A percentile compares a stretch with the other conserved stretches of the same genome.
These are phyloP conservation scores for Listronotus oregonensis DNA, from an alignment of 1,140 invertebrate species.

Conservation along the genomic window DNA sequence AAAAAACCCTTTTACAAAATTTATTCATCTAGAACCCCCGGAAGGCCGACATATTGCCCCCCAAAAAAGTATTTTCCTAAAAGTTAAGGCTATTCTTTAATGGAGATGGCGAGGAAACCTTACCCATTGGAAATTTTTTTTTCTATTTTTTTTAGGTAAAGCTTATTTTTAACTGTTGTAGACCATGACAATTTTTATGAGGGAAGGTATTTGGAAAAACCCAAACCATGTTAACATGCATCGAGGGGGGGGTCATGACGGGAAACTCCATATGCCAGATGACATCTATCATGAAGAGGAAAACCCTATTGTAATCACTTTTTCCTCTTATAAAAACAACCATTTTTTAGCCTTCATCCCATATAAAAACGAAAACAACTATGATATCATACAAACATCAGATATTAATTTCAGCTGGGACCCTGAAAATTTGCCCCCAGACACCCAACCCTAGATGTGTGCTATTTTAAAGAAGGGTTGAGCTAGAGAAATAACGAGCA, in stretches of 20 bases:
- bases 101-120: conserved; percentile 81
- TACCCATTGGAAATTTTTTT: conserved; percentile 73
- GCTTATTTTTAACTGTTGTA: conserved; percentile 20
- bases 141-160: conserved; percentile 12
- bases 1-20: too few species aligned
- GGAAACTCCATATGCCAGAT: conserved; percentile 79
- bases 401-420: conserved; percentile 86
- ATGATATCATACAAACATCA: conserved; percentile 93
- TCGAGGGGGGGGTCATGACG: conserved; percentile 85
- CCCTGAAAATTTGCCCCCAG: conserved; percentile 56
- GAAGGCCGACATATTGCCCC: too few species aligned
- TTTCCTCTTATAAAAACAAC: too few species aligned
- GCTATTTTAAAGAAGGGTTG: conserved; percentile 84
- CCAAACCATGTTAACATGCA: conserved; percentile 84
- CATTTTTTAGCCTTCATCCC: conserved; percentile 85
- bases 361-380: conserved; percentile 77
- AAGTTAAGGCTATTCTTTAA: conserved; percentile 89
- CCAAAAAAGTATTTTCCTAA: conserved; percentile 83
- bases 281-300: conserved; percentile 92
- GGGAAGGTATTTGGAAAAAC: conserved; percentile 86
- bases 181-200: conserved; percentile 77
- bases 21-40: too few species aligned
- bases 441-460: conserved; percentile 68
- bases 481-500: conserved; percentile 58
- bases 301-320: conserved; percentile 25